These are phyloP conservation scores for Lycocerus yunnanus DNA, from an alignment of 2,888 invertebrate genomes.

Conservation along the genomic window DNA sequence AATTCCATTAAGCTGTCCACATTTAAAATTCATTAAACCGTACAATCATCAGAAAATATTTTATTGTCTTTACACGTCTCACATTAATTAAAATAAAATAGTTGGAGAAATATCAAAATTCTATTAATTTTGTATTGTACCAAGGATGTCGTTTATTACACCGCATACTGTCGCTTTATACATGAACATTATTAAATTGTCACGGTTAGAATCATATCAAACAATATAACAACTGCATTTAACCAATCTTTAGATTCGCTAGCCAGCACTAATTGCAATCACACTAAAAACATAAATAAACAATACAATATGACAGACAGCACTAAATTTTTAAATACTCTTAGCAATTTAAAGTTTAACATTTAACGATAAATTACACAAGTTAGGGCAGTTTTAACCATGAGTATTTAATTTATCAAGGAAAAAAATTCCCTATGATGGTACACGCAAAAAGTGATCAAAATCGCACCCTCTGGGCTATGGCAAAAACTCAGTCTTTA, in stretches of 20 bases:
- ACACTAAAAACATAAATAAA: constrained; percentile 23
- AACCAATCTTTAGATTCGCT: constrained; percentile 29
- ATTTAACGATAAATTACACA: not conserved
- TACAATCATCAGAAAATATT: not conserved
- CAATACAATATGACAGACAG: not conserved
- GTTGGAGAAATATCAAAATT: not conserved
- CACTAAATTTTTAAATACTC: not conserved
- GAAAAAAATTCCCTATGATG: too few relatives aligned
- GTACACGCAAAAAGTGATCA: too few relatives aligned
- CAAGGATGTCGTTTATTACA: not conserved
- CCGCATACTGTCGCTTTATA: not conserved
- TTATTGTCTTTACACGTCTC: not conserved
- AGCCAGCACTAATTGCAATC: constrained; percentile 23
- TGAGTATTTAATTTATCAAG: too few relatives aligned
- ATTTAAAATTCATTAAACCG: not conserved
- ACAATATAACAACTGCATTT: constrained; percentile 32
- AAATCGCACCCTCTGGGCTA: too few relatives aligned
- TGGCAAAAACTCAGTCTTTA: too few relatives aligned
- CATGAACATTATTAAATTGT: constrained; percentile 34
- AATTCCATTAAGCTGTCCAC: not conserved
- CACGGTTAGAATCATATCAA: constrained; percentile 33
- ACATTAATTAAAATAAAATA: not conserved
- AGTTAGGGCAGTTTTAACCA: too few relatives aligned
- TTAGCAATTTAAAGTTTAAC: not conserved
- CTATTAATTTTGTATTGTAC: not conserved